Evolutionary conservation across 92 coral and sea anemone genomes (phyloP).

Genomic region (Epizoanthus ramosus): DNA sequence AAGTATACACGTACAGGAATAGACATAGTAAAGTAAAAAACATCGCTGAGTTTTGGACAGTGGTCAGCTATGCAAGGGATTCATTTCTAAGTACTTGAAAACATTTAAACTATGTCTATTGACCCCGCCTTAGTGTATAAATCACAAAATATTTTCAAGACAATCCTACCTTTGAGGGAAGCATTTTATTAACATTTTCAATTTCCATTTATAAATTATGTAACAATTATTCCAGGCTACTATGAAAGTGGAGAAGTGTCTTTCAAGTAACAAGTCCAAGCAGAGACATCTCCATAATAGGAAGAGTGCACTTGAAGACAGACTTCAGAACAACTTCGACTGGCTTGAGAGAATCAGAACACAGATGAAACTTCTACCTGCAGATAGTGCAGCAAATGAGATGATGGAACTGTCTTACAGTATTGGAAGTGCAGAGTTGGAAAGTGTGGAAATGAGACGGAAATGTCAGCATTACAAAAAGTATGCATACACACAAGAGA

Average conservation of each 20-base stretch:
- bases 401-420: conserved; percentile 52
- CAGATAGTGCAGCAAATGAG: conserved; percentile 47
- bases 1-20: too few species aligned
- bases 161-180: neutral
- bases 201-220: neutral
- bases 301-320: conserved; percentile 59
- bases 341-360: conserved; percentile 72
- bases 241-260: conserved; percentile 64
- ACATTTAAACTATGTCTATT: too few species aligned
- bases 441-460: conserved; percentile 66
- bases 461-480: conserved; percentile 90
- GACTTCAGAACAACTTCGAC: conserved; percentile 67
- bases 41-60: too few species aligned
- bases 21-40: too few species aligned
- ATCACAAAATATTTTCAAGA: neutral
- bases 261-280: conserved; percentile 73
- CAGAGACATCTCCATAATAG: conserved; percentile 74
- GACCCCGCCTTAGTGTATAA: neutral
- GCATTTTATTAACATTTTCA: too few species aligned
- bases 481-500: conserved; percentile 69
- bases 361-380: conserved; percentile 61
- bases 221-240: conserved; percentile 55
- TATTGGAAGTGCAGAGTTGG: conserved; percentile 59
- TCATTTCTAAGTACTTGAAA: too few species aligned
- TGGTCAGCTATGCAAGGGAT: too few species aligned